Conservation (phyloP, 1,140 invertebrate genomes). For the Drosophila asahinai region DNA sequence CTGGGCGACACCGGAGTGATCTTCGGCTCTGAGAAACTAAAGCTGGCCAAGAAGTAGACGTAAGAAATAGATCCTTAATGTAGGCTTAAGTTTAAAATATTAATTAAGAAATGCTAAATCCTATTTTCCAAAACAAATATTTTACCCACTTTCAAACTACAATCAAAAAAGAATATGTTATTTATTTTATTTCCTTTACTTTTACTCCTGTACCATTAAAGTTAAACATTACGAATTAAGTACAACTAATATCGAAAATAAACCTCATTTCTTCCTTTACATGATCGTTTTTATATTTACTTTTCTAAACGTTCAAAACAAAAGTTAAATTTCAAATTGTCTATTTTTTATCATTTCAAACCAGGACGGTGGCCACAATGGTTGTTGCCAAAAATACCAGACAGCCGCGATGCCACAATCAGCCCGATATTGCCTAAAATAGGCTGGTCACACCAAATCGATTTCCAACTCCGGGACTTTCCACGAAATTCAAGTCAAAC, state of each 20-base stretch:
- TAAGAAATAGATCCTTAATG: background rate
- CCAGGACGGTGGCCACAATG: background rate
- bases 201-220: background rate
- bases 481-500: conserved; percentile 53
- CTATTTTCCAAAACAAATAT: background rate
- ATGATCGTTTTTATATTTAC: background rate
- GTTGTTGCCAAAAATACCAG: background rate
- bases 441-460: background rate
- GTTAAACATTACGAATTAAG: background rate
- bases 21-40: conserved; percentile 76
- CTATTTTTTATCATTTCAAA: background rate
- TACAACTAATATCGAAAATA: background rate
- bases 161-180: background rate
- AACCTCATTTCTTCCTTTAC: background rate
- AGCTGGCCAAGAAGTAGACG: conserved; percentile 69
- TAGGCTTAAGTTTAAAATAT: conserved; percentile 1
- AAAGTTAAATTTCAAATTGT: background rate
- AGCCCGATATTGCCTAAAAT: background rate
- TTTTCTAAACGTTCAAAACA: background rate
- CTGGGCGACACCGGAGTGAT: conserved; percentile 71
- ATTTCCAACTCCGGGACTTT: conserved; percentile 20
- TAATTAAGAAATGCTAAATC: background rate
- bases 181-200: background rate
- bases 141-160: background rate
- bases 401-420: background rate